Conservation (phyloP, 2,113 vertebrate genomes). For the Excalfactoria chinensis region DNA sequence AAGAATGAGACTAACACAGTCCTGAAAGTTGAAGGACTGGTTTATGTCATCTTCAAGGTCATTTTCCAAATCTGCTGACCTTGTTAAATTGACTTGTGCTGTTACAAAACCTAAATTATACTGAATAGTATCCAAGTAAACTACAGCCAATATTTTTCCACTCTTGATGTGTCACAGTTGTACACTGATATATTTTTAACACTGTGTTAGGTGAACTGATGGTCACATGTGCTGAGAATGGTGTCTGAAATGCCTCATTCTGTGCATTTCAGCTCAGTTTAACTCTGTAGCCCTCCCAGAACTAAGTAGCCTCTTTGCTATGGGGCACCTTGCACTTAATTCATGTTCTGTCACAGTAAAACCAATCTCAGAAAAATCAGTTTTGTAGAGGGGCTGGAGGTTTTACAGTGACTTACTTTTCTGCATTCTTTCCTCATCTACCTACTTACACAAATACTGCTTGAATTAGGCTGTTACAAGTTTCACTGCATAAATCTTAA, state of each 20-base stretch:
- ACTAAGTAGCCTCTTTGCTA: not conserved
- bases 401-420: not conserved
- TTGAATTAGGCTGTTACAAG: not conserved
- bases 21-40: not conserved
- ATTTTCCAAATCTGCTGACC: not conserved
- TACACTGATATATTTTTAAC: not conserved
- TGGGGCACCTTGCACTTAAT: not conserved
- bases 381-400: not conserved
- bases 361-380: not conserved
- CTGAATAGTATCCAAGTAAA: not conserved
- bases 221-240: not conserved
- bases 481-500: not conserved
- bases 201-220: not conserved
- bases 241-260: not conserved
- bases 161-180: not conserved
- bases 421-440: not conserved
- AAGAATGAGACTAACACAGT: not conserved
- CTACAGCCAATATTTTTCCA: not conserved
- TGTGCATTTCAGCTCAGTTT: rapidly evolving
- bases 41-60: not conserved
- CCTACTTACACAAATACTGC: not conserved
- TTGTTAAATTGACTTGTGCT: not conserved
- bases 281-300: not conserved
- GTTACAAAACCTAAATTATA: not conserved
- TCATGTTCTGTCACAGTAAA: not conserved